Evolutionary conservation across 2,113 vertebrate species (phyloP).

Genomic region (Potamarius usumacintae): DNA sequence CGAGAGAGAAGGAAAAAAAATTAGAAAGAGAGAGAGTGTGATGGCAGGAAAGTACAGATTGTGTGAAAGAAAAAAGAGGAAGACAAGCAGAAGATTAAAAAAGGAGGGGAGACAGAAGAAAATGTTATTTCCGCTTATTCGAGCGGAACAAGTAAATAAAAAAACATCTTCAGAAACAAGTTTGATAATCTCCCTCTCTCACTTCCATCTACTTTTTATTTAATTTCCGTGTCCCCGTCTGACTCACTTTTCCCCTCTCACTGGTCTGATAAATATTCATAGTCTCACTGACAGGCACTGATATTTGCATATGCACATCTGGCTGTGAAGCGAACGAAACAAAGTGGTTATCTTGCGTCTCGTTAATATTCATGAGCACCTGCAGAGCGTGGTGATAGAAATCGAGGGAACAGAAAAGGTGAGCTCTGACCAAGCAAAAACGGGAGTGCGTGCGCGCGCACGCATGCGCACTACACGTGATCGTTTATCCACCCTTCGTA

Average conservation of each 20-base stretch:
- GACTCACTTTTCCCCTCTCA: slow-evolving; percentile 19
- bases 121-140: slow-evolving; percentile 23
- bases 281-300: slow-evolving; percentile 20
- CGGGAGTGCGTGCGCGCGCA: neutral
- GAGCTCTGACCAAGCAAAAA: neutral
- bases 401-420: neutral
- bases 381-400: slow-evolving; percentile 23
- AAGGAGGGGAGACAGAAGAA: neutral
- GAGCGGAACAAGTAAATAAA: slow-evolving; percentile 29
- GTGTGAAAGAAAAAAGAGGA: neutral
- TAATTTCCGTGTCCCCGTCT: neutral
- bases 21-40: neutral
- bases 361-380: slow-evolving; percentile 55
- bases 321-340: slow-evolving; percentile 43
- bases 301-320: slow-evolving; percentile 45
- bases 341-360: slow-evolving; percentile 44
- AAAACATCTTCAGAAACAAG: slow-evolving; percentile 19
- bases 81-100: neutral
- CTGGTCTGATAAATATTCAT: slow-evolving; percentile 39
- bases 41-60: neutral
- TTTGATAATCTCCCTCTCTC: neutral
- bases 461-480: slow-evolving; percentile 14
- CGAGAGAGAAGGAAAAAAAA: neutral
- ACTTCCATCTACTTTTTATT: slow-evolving; percentile 15
- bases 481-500: slow-evolving; percentile 33